Conservation (phyloP, 2,888 invertebrate species). For the Cactoblastis cactorum region DNA sequence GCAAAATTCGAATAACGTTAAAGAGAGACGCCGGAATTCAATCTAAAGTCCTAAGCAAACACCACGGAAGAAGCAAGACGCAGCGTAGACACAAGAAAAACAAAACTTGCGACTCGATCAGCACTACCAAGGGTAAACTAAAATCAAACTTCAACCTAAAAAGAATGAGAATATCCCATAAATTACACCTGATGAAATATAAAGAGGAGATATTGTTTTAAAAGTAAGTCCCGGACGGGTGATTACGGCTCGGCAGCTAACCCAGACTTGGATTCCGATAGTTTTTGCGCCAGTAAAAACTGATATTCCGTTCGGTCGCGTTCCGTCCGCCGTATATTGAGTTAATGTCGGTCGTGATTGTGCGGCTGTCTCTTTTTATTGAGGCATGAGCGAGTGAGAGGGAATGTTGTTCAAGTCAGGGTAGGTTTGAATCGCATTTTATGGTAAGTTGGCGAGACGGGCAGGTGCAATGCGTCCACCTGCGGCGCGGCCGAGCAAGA, state of each 20-base stretch:
- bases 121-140: conserved; percentile 49
- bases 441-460: conserved; percentile 73
- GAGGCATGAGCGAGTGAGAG: conserved; percentile 50
- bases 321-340: conserved; percentile 69
- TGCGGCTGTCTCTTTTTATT: conserved; percentile 47
- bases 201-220: conserved; percentile 72
- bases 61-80: conserved; percentile 58
- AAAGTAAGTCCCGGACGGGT: conserved; percentile 64
- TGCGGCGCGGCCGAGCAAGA: conserved; percentile 71
- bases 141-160: conserved; percentile 56
- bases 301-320: conserved; percentile 73
- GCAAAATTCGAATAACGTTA: conserved; percentile 41
- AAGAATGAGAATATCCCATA: conserved; percentile 54
- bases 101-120: conserved; percentile 63
- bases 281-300: conserved; percentile 77
- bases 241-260: conserved; percentile 64
- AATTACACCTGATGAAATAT: conserved; percentile 73
- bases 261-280: conserved; percentile 72
- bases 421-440: conserved; percentile 74
- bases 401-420: conserved; percentile 59
- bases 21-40: conserved; percentile 55
- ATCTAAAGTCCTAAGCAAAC: conserved; percentile 68
- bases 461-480: conserved; percentile 74
- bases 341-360: conserved; percentile 76
- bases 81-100: conserved; percentile 72